Conservation (phyloP, 2,888 invertebrate genomes). For the Meliscaeva auricollis region DNA sequence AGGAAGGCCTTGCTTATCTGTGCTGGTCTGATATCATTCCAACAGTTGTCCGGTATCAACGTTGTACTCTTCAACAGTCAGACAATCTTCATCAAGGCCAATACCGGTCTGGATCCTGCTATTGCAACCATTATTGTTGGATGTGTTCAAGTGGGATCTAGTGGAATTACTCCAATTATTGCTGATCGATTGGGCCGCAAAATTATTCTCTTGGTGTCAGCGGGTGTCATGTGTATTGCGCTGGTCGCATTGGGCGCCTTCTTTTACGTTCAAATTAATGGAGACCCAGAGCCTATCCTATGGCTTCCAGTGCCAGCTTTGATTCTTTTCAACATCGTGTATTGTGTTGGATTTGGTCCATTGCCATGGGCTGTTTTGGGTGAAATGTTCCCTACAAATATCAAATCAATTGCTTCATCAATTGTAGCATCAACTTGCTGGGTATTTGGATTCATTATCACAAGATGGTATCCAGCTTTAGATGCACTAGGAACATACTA, state of each 20-base stretch:
- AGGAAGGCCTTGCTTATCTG: constrained; percentile 91
- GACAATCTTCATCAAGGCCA: constrained; percentile 89
- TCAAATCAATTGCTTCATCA: constrained; percentile 91
- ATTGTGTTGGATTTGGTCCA: constrained; percentile 91
- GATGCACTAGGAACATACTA: constrained; percentile 87
- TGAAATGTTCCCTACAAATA: constrained; percentile 92
- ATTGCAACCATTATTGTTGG: constrained; percentile 90
- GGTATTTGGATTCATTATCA: constrained; percentile 90
- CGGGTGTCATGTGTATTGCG: constrained; percentile 88
- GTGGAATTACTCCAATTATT: constrained; percentile 89
- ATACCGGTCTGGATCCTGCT: constrained; percentile 86
- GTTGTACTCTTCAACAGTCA: constrained; percentile 92
- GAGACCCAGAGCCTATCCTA: constrained; percentile 84
- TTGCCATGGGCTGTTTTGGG: constrained; percentile 93
- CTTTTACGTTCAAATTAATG: constrained; percentile 86
- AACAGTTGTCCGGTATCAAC: constrained; percentile 93
- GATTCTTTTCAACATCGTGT: constrained; percentile 89
- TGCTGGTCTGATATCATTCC: constrained; percentile 90
- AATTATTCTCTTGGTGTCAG: constrained; percentile 89
- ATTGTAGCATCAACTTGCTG: constrained; percentile 92
- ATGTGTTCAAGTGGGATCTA: constrained; percentile 89
- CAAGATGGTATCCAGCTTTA: constrained; percentile 88
- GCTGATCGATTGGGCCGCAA: constrained; percentile 92
- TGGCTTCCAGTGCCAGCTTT: constrained; percentile 91
- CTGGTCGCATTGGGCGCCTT: constrained; percentile 87